Conservation (phyloP, 2,113 vertebrate species). For the Oceanites oceanicus region DNA sequence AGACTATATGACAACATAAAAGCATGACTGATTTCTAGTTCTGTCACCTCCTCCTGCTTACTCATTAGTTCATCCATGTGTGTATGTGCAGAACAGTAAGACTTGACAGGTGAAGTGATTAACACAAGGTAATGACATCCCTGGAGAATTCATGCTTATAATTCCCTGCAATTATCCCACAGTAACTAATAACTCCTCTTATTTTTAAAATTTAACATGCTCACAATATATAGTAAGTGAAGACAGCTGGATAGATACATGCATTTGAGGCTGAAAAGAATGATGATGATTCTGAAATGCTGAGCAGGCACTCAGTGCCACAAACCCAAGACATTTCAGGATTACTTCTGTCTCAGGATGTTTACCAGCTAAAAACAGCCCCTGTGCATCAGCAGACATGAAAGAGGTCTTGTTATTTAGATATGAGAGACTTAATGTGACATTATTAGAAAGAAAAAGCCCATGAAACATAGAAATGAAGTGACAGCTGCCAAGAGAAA, state of each 20-base stretch:
- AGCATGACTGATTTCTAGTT: slow-evolving; percentile 22
- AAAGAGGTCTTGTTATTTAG: not conserved
- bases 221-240: not conserved
- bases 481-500: not conserved
- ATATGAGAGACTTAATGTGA: not conserved
- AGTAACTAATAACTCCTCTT: slow-evolving; percentile 33
- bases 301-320: not conserved
- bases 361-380: not conserved
- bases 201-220: slow-evolving; percentile 33
- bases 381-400: not conserved
- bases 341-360: not conserved
- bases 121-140: slow-evolving; percentile 53
- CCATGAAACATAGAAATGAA: not conserved
- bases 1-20: slow-evolving; percentile 20
- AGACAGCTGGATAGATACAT: not conserved
- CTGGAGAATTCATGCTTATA: slow-evolving; percentile 44
- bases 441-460: not conserved
- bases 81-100: not conserved
- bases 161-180: slow-evolving; percentile 36
- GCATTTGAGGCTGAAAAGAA: not conserved
- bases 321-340: not conserved
- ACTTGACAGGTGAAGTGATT: slow-evolving; percentile 52
- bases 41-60: slow-evolving; percentile 40
- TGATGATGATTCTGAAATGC: not conserved
- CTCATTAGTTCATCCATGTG: slow-evolving; percentile 35